phyloP scores from a whole-genome alignment of 2,797 vertebrate genomes.

The Falco naumanni region DNA sequence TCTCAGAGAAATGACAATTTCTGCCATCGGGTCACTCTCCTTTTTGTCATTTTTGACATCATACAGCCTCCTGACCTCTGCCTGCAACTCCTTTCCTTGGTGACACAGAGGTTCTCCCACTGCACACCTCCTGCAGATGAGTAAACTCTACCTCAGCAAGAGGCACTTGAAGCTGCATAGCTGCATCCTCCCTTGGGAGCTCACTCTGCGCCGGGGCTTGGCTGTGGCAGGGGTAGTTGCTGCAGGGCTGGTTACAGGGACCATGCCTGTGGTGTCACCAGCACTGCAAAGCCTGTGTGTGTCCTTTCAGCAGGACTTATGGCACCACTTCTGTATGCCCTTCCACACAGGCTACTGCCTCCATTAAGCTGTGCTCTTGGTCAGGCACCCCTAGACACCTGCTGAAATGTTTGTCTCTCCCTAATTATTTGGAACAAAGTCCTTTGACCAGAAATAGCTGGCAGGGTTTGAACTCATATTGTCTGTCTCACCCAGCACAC shows the following conservation, averaged over 20 bases:
- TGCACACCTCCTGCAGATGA: no score
- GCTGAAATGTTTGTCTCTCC: neutral
- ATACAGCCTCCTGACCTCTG: neutral
- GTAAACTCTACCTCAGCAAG: neutral
- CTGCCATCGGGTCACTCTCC: neutral
- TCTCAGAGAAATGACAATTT: neutral
- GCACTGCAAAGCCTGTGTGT: neutral
- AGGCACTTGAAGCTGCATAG: neutral
- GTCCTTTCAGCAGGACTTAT: neutral
- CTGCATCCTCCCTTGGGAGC: neutral
- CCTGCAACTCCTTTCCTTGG: neutral
- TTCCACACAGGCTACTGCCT: neutral
- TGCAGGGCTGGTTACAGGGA: neutral
- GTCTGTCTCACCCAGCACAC: neutral
- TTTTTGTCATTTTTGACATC: neutral
- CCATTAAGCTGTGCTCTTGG: neutral
- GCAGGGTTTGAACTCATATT: neutral
- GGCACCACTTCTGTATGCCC: neutral
- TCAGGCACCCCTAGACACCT: neutral
- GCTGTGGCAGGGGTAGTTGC: neutral
- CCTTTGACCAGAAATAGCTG: neutral
- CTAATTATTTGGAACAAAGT: neutral
- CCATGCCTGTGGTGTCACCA: neutral
- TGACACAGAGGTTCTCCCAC: neutral
- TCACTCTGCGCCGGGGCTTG: accelerated